These are phyloP conservation scores for Pyxicephalus adspersus DNA, from an alignment of 2,113 vertebrate species.

Conservation along the genomic window DNA sequence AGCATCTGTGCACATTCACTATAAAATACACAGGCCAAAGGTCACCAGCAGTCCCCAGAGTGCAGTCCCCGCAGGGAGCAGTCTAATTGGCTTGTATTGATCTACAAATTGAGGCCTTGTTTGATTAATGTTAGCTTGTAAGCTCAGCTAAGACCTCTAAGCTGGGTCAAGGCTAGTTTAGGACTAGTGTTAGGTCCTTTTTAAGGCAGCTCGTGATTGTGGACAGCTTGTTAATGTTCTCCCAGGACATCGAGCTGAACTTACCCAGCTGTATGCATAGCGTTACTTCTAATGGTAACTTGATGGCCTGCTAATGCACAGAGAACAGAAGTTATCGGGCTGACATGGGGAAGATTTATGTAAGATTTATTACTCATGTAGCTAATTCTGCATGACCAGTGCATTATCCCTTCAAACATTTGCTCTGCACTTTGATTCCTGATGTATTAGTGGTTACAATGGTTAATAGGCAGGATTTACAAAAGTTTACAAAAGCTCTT, in stretches of 20 bases:
- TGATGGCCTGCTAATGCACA: slow-evolving; percentile 71
- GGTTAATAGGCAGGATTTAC: too few species aligned
- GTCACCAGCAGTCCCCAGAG: slow-evolving; percentile 60
- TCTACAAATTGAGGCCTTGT: slow-evolving; percentile 66
- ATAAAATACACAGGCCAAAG: slow-evolving; percentile 64
- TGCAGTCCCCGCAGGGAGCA: slow-evolving; percentile 64
- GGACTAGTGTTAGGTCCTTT: slow-evolving; percentile 58
- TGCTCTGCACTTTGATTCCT: slow-evolving; percentile 1
- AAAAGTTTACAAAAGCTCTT: too few species aligned
- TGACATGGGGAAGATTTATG: slow-evolving; percentile 61
- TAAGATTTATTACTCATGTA: slow-evolving; percentile 66
- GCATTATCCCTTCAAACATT: neutral
- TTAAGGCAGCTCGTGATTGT: slow-evolving; percentile 59
- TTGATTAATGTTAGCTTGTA: slow-evolving; percentile 69
- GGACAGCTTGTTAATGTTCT: slow-evolving; percentile 65
- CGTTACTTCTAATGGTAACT: slow-evolving; percentile 65
- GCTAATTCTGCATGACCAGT: neutral
- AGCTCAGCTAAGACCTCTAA: slow-evolving; percentile 55
- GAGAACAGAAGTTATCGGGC: slow-evolving; percentile 66
- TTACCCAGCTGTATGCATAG: slow-evolving; percentile 54
- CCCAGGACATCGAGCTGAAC: slow-evolving; percentile 55
- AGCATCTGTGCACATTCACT: slow-evolving; percentile 54
- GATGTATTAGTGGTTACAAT: neutral
- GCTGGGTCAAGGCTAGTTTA: slow-evolving; percentile 67
- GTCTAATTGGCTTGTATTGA: slow-evolving; percentile 74